Evolutionary conservation across 2,797 vertebrate genomes (phyloP), one percentile per base, ranked within the genome.

Genomic region (Sebastes ruberrimus): DNA sequence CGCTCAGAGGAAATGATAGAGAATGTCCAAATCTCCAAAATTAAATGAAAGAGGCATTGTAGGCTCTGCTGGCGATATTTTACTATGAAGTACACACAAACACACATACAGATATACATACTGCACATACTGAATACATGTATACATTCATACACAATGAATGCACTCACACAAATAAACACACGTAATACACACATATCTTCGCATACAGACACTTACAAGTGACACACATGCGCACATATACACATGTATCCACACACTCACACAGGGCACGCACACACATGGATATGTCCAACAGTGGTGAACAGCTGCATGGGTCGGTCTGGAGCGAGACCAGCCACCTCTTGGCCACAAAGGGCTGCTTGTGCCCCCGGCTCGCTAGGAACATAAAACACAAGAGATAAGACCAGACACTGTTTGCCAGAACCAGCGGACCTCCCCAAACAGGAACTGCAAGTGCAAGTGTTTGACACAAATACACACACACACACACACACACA

Each of bases 291-390:
- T 92, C 88, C 93, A 92, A 89, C 94, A 95, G 92, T 93, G 92
- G 91, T 90, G 91, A 96, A 95, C 95, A 96, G 95, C 95, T 96
- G 95, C 95, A 94, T 89, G 90, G 92, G 71, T 76, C 49, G 74
- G 82, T 92, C 92, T 95, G 94, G 94, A 95, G 82, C 63, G 59
- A 83, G 88, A 94, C 93, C 94, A 95, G 93, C 92, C 92, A 92
- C 93, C 94, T 93, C 94, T 93, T 84, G 78, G 90, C 92, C 95
- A 96, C 94, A 96, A 96, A 95, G 95, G 88, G 89, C 89, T 92
- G 90, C 92, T 94, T 95, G 95, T 96, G 92, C 88, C 94, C 91
- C 84, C 78, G 66, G 83, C 87, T 89, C 83, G 88, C 89, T 80
- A 90, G 84, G 90, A 92, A 94, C 92, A 94, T 95, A 94, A 95